These are phyloP conservation scores for Caenorhabditis sulstoni DNA, from an alignment of 2,888 invertebrate genomes.

Conservation along the genomic window DNA sequence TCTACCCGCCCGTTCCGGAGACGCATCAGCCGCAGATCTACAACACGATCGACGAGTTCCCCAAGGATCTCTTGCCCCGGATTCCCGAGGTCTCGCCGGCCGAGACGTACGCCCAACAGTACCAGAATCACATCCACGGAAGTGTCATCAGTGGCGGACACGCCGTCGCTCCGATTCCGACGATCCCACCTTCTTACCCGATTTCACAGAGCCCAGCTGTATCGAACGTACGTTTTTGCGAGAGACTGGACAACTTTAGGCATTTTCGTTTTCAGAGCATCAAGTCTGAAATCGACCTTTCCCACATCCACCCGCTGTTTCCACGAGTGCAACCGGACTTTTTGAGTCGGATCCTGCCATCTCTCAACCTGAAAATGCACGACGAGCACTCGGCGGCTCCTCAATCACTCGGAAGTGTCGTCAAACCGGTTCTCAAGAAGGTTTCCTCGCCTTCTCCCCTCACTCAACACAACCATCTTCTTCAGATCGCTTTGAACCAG, in stretches of 20 bases:
- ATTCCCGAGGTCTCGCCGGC: slow-evolving; percentile 40
- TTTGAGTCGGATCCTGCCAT: slow-evolving; percentile 52
- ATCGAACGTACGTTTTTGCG: slow-evolving; percentile 5
- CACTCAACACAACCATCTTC: background rate
- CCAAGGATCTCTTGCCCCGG: slow-evolving; percentile 58
- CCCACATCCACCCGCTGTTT: slow-evolving; percentile 64
- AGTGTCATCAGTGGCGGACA: slow-evolving; percentile 44
- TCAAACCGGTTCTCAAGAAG: slow-evolving; percentile 68
- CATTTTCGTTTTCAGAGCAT: slow-evolving; percentile 31
- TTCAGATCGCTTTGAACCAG: slow-evolving; percentile 66
- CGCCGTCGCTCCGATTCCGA: slow-evolving; percentile 27
- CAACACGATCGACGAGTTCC: slow-evolving; percentile 64
- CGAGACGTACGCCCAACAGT: slow-evolving; percentile 45
- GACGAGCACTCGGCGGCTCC: slow-evolving; percentile 30
- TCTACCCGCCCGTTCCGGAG: slow-evolving; percentile 58
- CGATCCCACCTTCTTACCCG: slow-evolving; percentile 35
- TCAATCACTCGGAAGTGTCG: slow-evolving; percentile 61
- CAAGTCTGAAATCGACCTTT: slow-evolving; percentile 58
- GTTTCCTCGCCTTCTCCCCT: too few relatives aligned
- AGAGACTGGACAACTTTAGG: background rate
- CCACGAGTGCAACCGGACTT: slow-evolving; percentile 68
- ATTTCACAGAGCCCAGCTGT: background rate
- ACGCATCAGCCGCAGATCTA: slow-evolving; percentile 54
- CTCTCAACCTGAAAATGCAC: slow-evolving; percentile 53
- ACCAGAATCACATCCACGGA: slow-evolving; percentile 60